Evolutionary conservation across 2,888 invertebrate genomes (phyloP).

Genomic region (Agonopterix subpropinquella): DNA sequence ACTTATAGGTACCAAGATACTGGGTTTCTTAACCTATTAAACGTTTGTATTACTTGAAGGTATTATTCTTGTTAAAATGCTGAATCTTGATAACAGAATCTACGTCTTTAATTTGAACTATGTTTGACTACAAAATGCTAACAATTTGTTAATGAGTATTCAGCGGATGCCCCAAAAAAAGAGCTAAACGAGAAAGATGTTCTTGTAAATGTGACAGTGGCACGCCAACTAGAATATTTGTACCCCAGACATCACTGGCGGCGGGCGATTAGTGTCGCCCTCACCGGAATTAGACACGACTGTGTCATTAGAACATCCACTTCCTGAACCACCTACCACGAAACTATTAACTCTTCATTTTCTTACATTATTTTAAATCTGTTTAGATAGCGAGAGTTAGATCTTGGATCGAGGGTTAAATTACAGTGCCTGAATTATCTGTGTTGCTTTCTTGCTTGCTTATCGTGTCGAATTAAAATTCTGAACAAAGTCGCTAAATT

Average conservation of each 20-base stretch:
- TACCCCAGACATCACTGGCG: background rate
- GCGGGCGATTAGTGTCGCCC: slow-evolving; percentile 52
- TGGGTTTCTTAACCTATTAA: background rate
- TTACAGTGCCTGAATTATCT: too few relatives aligned
- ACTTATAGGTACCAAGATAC: background rate
- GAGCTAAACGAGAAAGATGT: slow-evolving; percentile 16
- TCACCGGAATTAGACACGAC: slow-evolving; percentile 51
- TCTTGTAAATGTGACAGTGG: slow-evolving; percentile 19
- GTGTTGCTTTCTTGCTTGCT: too few relatives aligned
- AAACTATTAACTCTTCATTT: background rate
- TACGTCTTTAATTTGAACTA: too few relatives aligned
- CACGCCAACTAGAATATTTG: slow-evolving; percentile 9
- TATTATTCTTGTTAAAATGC: too few relatives aligned
- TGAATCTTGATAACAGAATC: background rate
- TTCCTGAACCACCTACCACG: slow-evolving; percentile 30
- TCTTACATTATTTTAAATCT: too few relatives aligned
- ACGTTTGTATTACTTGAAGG: background rate
- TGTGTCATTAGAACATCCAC: slow-evolving; percentile 55
- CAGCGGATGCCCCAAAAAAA: slow-evolving; percentile 30
- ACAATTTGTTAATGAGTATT: slow-evolving; percentile 10
- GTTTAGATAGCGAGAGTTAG: background rate
- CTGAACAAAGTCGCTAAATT: too few relatives aligned
- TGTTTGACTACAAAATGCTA: background rate
- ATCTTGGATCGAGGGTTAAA: too few relatives aligned
- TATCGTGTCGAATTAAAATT: too few relatives aligned